Conservation (phyloP, 2,113 vertebrate species). For the Eulemur rufifrons region DNA sequence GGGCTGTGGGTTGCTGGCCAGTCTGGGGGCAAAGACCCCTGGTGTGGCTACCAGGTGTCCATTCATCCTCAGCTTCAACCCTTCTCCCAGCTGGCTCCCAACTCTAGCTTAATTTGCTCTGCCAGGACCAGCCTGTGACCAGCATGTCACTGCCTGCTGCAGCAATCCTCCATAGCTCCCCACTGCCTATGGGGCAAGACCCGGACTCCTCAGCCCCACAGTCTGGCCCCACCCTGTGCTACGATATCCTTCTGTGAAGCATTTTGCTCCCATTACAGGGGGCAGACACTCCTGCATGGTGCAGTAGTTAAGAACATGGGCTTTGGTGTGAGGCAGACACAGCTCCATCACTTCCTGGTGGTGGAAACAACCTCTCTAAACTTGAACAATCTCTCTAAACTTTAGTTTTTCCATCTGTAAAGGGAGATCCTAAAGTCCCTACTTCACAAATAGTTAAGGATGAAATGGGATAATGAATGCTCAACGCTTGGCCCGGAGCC, state of each 20-base stretch:
- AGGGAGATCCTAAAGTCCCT: neutral
- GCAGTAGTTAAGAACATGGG: neutral
- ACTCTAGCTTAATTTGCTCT: neutral
- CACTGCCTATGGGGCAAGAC: neutral
- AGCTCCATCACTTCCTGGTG: neutral
- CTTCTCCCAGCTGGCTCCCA: neutral
- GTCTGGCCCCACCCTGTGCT: neutral
- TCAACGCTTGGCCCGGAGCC: neutral
- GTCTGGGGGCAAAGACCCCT: neutral
- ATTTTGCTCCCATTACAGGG: neutral
- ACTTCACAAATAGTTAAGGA: too few relatives aligned
- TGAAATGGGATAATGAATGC: neutral
- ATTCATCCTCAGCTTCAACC: neutral
- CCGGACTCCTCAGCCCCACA: neutral
- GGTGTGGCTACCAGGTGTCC: neutral
- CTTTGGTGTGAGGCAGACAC: neutral
- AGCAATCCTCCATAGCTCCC: neutral
- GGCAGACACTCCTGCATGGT: neutral
- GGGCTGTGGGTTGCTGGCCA: neutral
- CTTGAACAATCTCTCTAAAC: neutral
- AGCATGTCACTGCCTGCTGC: neutral
- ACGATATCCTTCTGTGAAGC: neutral
- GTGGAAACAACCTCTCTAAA: neutral
- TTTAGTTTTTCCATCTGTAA: neutral
- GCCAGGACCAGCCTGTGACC: neutral